Percentiles rank a stretch among this genome's conserved stretches.
These are phyloP conservation scores for Plectrocnemia conspersa DNA, from an alignment of 1,140 invertebrate genomes.

Conservation along the genomic window DNA sequence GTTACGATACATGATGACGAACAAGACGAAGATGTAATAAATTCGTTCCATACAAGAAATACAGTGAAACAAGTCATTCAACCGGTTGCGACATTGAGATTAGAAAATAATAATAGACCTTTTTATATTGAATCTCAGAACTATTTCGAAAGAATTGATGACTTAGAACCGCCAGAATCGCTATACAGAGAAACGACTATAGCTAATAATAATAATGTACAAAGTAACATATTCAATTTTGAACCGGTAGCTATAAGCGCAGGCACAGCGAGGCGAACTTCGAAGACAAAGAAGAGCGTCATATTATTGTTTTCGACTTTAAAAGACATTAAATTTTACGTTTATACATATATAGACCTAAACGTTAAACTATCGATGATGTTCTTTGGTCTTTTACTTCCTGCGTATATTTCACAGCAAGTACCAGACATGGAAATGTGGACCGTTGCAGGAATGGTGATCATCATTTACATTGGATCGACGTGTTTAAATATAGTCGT, in stretches of 20 bases:
- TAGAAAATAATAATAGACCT: constrained; percentile 19
- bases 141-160: constrained; percentile 41
- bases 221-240: constrained; percentile 39
- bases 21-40: constrained; percentile 43
- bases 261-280: constrained; percentile 44
- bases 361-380: constrained; percentile 44
- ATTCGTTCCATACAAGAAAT: constrained; percentile 44
- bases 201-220: constrained; percentile 35
- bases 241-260: constrained; percentile 37
- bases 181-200: constrained; percentile 49
- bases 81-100: constrained; percentile 40
- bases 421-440: constrained; percentile 45
- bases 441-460: constrained; percentile 39
- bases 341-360: constrained; percentile 44
- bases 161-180: constrained; percentile 40
- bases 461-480: constrained; percentile 40
- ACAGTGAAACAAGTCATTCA: constrained; percentile 44
- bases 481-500: constrained; percentile 44
- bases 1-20: constrained; percentile 36
- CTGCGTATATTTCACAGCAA: constrained; percentile 43
- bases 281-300: constrained; percentile 45
- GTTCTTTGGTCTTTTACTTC: constrained; percentile 42
- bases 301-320: constrained; percentile 45
- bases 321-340: constrained; percentile 46
- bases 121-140: constrained; percentile 18